Evolutionary conservation across 2,113 vertebrate genomes (phyloP).

Genomic region (Murina feae): DNA sequence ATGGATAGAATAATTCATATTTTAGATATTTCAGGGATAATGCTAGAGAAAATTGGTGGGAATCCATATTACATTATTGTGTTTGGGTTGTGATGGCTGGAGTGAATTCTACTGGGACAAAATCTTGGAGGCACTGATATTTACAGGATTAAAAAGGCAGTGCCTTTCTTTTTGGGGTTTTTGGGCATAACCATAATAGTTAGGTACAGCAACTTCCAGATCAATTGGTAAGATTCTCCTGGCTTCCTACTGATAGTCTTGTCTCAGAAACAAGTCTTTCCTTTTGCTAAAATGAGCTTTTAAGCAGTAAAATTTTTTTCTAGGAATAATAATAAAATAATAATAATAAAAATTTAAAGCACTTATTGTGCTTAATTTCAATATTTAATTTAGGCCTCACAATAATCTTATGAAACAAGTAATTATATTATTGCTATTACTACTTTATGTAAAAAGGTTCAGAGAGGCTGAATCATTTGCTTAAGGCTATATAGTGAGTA

Average conservation of each 20-base stretch:
- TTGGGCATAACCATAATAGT: neutral
- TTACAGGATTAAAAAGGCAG: neutral
- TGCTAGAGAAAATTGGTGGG: neutral
- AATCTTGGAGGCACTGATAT: neutral
- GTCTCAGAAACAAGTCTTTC: neutral
- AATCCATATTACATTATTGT: neutral
- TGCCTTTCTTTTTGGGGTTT: neutral
- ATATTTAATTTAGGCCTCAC: constrained; percentile 22
- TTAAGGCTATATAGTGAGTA: neutral
- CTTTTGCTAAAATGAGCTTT: neutral
- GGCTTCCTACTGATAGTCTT: neutral
- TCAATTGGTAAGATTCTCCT: neutral
- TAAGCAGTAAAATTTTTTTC: neutral
- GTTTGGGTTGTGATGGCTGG: neutral
- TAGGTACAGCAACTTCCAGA: neutral
- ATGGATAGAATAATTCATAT: neutral
- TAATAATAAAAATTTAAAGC: neutral
- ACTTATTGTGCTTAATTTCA: neutral
- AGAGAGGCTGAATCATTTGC: neutral
- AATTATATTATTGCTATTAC: neutral
- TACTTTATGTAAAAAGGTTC: neutral
- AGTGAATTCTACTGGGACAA: neutral
- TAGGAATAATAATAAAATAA: neutral
- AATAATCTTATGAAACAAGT: neutral
- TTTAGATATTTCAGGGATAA: neutral